These are phyloP conservation scores for Bradynema listronoti DNA, from an alignment of 1,140 invertebrate species.

Conservation along the genomic window DNA sequence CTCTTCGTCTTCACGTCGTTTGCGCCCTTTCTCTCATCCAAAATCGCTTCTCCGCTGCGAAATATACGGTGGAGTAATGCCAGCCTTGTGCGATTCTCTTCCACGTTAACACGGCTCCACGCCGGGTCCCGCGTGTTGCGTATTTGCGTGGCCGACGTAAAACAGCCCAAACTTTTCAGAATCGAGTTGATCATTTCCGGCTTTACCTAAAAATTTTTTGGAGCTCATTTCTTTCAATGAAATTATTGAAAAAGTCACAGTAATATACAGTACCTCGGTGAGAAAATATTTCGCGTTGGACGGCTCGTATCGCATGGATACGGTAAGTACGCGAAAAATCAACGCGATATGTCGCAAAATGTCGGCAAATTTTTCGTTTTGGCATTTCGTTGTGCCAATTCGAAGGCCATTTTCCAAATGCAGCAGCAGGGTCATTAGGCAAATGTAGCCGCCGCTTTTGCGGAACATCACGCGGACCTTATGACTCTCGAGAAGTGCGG, in stretches of 20 bases:
- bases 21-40: too few species aligned
- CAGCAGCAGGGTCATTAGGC: constrained; percentile 87
- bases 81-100: constrained; percentile 68
- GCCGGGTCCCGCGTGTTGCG: constrained; percentile 33
- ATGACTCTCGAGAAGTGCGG: constrained; percentile 67
- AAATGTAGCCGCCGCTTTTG: constrained; percentile 93
- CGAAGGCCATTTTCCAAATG: constrained; percentile 66
- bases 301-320: constrained; percentile 96
- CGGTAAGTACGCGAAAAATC: constrained; percentile 87
- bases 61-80: constrained; percentile 82
- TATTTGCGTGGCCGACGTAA: constrained; percentile 19
- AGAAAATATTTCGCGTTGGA: constrained; percentile 97
- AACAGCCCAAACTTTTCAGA: constrained; percentile 42
- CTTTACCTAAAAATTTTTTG: constrained; percentile 33
- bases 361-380: constrained; percentile 15
- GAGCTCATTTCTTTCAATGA: neutral
- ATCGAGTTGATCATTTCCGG: constrained; percentile 47
- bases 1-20: too few species aligned
- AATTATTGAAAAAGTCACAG: constrained; percentile 59
- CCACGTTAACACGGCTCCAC: constrained; percentile 32
- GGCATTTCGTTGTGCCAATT: constrained; percentile 51
- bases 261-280: too few species aligned
- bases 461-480: constrained; percentile 89
- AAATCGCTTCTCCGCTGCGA: constrained; percentile 77
- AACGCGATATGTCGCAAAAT: constrained; percentile 66